Conservation (phyloP, 1,140 invertebrate genomes). For the Aphidius gifuensis region DNA sequence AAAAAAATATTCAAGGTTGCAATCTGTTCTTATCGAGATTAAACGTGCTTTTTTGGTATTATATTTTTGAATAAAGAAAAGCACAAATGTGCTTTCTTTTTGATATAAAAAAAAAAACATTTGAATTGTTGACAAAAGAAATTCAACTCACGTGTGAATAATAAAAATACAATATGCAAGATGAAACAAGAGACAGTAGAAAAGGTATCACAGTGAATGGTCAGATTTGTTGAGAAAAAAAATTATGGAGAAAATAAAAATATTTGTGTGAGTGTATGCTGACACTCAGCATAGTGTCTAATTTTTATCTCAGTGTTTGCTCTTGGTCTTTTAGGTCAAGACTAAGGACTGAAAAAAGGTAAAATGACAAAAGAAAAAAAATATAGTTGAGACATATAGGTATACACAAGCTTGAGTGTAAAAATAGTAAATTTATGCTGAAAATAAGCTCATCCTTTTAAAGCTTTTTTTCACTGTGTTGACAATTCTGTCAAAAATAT, state of each 20-base stretch:
- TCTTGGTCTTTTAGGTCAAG: constrained; percentile 24
- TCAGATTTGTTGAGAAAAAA: constrained; percentile 5
- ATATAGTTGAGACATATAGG: constrained; percentile 5
- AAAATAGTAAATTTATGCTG: too few relatives aligned
- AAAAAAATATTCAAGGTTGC: neutral
- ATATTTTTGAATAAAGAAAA: too few relatives aligned
- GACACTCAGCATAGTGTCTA: neutral
- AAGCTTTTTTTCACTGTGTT: too few relatives aligned
- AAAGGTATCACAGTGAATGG: constrained; percentile 12
- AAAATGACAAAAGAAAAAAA: constrained; percentile 1
- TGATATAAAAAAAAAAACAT: neutral
- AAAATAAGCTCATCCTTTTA: too few relatives aligned
- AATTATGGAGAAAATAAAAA: neutral
- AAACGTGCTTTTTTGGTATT: neutral
- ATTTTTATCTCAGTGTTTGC: constrained; percentile 8
- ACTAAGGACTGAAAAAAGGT: constrained; percentile 10
- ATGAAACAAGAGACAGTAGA: neutral
- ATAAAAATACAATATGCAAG: too few relatives aligned
- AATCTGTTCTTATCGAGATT: neutral
- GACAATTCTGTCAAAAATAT: too few relatives aligned
- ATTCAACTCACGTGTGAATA: constrained; percentile 11
- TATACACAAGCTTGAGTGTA: neutral
- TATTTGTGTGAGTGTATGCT: neutral
- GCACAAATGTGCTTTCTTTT: neutral
- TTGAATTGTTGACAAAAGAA: constrained; percentile 2